Conservation (phyloP, 2,113 vertebrate genomes). For the Athene cunicularia region DNA sequence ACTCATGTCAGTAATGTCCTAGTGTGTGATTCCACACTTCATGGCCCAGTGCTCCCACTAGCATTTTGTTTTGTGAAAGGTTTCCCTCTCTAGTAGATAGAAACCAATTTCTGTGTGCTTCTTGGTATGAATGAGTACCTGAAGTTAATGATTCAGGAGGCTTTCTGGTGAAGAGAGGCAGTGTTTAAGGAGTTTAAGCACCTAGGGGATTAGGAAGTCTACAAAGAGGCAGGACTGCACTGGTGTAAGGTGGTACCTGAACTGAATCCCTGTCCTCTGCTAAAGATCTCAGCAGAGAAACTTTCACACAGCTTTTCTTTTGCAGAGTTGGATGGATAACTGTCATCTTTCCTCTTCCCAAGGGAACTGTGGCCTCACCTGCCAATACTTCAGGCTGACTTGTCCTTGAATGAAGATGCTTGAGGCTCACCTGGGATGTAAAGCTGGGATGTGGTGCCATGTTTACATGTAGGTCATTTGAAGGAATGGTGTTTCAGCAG, state of each 20-base stretch:
- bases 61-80: background rate
- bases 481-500: background rate
- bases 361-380: background rate
- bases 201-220: background rate
- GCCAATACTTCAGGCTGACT: background rate
- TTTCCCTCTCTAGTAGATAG: background rate
- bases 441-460: background rate
- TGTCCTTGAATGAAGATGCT: background rate
- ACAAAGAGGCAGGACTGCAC: background rate
- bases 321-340: background rate
- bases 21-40: background rate
- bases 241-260: background rate
- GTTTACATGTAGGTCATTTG: accelerated
- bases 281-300: background rate
- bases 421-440: background rate
- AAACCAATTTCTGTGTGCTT: background rate
- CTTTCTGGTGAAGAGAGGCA: background rate
- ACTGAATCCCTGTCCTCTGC: background rate
- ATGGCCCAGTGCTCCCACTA: background rate
- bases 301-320: background rate
- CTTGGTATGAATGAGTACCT: background rate
- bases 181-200: background rate
- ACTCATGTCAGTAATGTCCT: background rate
- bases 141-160: background rate
- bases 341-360: background rate